These are phyloP conservation scores for Drosophila eugracilis DNA, from an alignment of 1,140 invertebrate species.

Conservation along the genomic window DNA sequence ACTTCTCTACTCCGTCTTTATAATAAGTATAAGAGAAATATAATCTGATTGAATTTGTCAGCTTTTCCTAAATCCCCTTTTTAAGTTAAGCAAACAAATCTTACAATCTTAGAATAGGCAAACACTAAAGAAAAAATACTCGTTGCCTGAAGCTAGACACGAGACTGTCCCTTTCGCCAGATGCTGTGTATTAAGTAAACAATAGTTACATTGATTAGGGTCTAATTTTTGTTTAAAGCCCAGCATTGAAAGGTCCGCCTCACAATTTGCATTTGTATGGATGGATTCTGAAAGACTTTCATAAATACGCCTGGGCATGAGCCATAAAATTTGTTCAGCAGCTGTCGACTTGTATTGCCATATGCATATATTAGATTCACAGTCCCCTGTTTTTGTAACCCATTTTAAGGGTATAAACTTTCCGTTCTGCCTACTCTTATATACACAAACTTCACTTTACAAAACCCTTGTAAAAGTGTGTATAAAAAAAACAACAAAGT, in stretches of 20 bases:
- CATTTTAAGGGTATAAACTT: conserved; percentile 29
- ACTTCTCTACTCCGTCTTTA: background rate
- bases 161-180: conserved; percentile 7
- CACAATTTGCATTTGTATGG: conserved; percentile 62
- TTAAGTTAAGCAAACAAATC: background rate
- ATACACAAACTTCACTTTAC: conserved; percentile 11
- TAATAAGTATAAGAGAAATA: background rate
- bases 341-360: conserved; percentile 45
- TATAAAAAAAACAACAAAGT: conserved; percentile 3
- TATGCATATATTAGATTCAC: conserved; percentile 69
- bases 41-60: conserved; percentile 3
- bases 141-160: conserved; percentile 10
- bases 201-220: conserved; percentile 64
- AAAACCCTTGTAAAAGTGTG: conserved; percentile 44
- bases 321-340: conserved; percentile 55
- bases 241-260: conserved; percentile 19
- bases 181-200: conserved; percentile 47
- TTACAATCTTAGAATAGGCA: conserved; percentile 12
- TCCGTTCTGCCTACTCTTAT: background rate
- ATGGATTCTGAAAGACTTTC: conserved; percentile 22
- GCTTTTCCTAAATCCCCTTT: conserved; percentile 3
- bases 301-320: conserved; percentile 25
- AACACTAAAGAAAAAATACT: background rate
- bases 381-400: conserved; percentile 7
- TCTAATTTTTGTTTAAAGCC: conserved; percentile 54